Conservation (phyloP, 2,113 vertebrate genomes). For the Seriola aureovittata region DNA sequence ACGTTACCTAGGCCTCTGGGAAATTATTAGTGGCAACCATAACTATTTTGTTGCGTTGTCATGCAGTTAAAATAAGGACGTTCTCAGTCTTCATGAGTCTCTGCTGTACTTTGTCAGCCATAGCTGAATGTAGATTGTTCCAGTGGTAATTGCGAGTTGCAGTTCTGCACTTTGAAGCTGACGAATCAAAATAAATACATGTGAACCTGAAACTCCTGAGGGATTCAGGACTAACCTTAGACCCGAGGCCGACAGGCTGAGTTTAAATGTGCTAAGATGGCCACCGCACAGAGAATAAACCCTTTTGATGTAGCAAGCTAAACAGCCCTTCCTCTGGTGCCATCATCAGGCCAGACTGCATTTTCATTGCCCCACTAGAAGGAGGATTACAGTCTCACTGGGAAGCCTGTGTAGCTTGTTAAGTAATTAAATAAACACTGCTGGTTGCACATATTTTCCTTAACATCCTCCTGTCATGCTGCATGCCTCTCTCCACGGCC, state of each 20-base stretch:
- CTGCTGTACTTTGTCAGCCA: no score
- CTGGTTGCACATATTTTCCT: neutral
- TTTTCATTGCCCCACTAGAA: neutral
- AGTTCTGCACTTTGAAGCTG: neutral
- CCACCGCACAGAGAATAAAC: neutral
- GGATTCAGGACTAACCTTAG: neutral
- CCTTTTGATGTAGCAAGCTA: neutral
- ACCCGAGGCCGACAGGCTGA: neutral
- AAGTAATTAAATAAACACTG: conserved; percentile 5
- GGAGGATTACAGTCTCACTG: neutral
- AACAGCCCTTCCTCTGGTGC: neutral
- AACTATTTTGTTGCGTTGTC: no score
- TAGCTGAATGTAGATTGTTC: neutral
- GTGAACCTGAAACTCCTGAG: neutral
- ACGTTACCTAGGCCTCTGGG: no score
- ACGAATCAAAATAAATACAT: neutral
- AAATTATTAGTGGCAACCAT: no score
- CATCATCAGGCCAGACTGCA: neutral
- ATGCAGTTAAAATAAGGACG: no score
- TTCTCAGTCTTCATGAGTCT: no score
- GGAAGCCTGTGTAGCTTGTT: neutral
- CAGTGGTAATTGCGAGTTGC: neutral
- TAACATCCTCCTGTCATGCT: neutral
- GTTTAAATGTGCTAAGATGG: neutral
- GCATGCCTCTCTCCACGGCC: neutral